These are phyloP conservation scores for Acanthis flammea DNA, from an alignment of 2,797 vertebrate species.

Conservation along the genomic window DNA sequence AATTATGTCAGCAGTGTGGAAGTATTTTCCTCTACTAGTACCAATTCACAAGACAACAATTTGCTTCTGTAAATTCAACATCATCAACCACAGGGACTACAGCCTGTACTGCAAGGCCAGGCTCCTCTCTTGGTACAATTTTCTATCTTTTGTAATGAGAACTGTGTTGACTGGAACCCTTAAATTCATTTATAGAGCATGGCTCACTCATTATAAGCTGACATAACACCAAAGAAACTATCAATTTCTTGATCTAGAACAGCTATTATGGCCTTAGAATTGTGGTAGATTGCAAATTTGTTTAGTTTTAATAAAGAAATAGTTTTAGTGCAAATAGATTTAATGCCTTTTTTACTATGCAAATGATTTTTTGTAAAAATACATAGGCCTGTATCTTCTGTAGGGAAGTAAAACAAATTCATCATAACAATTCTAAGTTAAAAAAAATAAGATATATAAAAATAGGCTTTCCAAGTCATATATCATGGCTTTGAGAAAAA, in stretches of 20 bases:
- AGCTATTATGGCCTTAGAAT: neutral
- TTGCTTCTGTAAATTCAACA: neutral
- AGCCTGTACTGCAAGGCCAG: neutral
- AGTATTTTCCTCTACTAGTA: neutral
- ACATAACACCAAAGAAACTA: neutral
- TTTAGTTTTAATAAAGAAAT: neutral
- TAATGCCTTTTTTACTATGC: neutral
- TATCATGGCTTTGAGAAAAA: neutral
- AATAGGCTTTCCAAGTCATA: neutral
- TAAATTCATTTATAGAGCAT: neutral
- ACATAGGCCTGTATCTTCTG: neutral
- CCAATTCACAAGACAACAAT: neutral
- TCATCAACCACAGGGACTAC: neutral
- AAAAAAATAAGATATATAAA: neutral
- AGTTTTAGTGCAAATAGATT: neutral
- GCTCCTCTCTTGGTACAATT: neutral
- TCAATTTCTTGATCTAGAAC: neutral
- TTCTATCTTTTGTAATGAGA: neutral
- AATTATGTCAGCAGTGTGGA: neutral
- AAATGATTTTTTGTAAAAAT: neutral
- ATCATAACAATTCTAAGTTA: neutral
- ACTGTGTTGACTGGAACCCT: neutral
- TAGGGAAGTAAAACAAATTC: neutral
- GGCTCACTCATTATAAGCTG: neutral
- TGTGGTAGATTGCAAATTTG: neutral